A percentile compares a stretch with the other conserved stretches of the same genome.
phyloP scores from a whole-genome alignment of 2,888 invertebrate species.

The Dromius quadrimaculatus region DNA sequence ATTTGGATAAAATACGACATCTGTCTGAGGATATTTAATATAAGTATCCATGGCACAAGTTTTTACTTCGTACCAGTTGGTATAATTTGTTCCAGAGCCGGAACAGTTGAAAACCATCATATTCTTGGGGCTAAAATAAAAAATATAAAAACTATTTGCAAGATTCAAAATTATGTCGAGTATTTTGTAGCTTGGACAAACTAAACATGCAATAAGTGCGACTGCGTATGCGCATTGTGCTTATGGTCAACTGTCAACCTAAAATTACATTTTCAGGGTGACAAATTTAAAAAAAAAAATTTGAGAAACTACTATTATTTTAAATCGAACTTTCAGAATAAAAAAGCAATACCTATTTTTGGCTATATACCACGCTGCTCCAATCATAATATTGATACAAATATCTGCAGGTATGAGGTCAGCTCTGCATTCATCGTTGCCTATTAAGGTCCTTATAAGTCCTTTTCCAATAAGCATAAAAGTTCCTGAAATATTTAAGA shows the following conservation, averaged over 20 bases:
- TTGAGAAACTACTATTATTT: background rate
- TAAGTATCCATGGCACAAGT: background rate
- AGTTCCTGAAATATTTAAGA: constrained; percentile 15
- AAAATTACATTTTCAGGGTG: too few species aligned
- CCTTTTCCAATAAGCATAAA: constrained; percentile 63
- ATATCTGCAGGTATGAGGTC: constrained; percentile 78
- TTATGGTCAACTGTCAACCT: too few species aligned
- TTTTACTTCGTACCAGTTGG: background rate
- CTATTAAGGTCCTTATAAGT: constrained; percentile 72
- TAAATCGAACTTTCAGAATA: background rate
- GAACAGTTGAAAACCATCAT: background rate
- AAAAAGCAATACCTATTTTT: background rate
- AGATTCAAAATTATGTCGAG: too few species aligned
- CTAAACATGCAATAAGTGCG: too few species aligned
- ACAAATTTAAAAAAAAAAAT: too few species aligned
- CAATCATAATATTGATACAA: constrained; percentile 74
- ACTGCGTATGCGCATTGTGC: too few species aligned
- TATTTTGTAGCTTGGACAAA: too few species aligned
- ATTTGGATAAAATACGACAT: background rate
- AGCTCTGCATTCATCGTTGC: constrained; percentile 69
- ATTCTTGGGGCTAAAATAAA: background rate
- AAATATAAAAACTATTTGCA: too few species aligned
- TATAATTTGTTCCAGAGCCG: background rate
- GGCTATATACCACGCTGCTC: constrained; percentile 74
- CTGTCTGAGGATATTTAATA: background rate